phyloP scores from a whole-genome alignment of 2,113 vertebrate genomes.

The Thinocorus orbignyianus region DNA sequence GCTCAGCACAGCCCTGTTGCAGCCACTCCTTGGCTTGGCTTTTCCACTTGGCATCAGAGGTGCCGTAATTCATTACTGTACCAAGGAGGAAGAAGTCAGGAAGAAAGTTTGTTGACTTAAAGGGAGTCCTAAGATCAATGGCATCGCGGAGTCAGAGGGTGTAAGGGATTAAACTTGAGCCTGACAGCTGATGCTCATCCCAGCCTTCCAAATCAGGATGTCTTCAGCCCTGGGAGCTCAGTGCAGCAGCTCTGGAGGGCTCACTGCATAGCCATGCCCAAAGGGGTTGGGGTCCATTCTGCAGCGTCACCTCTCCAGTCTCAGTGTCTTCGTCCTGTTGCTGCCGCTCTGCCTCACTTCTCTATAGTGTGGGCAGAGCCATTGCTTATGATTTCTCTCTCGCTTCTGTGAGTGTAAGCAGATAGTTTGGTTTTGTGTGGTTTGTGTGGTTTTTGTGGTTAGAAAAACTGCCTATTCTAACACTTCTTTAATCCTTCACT shows the following conservation, averaged over 20 bases:
- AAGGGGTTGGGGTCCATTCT: not conserved
- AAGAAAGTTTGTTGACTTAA: not conserved
- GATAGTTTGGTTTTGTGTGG: not conserved
- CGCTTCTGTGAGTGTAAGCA: not conserved
- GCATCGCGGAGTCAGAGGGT: rapidly evolving
- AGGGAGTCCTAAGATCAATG: not conserved
- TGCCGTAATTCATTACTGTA: not conserved
- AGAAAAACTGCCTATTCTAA: not conserved
- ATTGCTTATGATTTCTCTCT: not conserved
- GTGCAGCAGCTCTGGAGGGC: rapidly evolving
- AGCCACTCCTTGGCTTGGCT: not conserved
- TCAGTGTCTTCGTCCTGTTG: rapidly evolving
- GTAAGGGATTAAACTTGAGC: not conserved
- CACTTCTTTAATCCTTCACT: not conserved
- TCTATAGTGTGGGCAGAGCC: rapidly evolving
- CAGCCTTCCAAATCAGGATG: not conserved
- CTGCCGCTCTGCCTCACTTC: not conserved
- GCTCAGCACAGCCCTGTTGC: not conserved
- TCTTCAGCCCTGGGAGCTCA: not conserved
- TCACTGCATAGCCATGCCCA: not conserved
- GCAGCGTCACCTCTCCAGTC: not conserved
- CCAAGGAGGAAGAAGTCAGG: not conserved
- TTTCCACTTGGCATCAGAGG: not conserved
- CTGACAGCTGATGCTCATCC: not conserved
- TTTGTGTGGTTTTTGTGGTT: too few relatives aligned